Base-by-base conservation (phyloP, 2,888 invertebrate species). In the Ecliptopera silaceata region DNA sequence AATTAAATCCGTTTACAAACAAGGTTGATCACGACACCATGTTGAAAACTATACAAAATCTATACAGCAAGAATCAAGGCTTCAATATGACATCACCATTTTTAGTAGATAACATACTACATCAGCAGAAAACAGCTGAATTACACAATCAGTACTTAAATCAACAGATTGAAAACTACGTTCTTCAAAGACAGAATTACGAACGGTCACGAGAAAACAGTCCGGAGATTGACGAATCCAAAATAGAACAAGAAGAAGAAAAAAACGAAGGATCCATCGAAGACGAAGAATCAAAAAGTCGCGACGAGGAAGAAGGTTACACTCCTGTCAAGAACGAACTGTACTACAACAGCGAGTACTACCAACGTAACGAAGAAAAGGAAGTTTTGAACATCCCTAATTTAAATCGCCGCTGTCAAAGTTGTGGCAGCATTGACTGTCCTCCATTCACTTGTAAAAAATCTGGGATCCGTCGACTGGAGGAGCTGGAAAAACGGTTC, bases 71-170 rank as follows among this genome's bases (percentile, higher is more conserved):
- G 64, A 77, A 77, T 1, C 80, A 77, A 42, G 74, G 91, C 4
- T 87, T 84, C 56, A 92, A 92, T 65, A 92, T 93, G 88, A 89
- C 93, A 22, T 93, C 94, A 0, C 93, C 93, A 0, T 94, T 94
- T 69, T 70, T 93, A 49, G 93, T 94, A 61, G 93, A 94, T 75
- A 93, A 93, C 65, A 92, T 94, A 15, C 75, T 94, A 50, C 93
- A 93, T 61, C 93, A 92, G 66, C 93, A 93, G 66, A 91, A 92
- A 64, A 86, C 79, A 0, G 66, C 59, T 0, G 89, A 82, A 63
- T 88, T 81, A 65, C 92, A 82, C 80, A 92, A 82, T 17, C 86
- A 93, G 64, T 93, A 93, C 60, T 71, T 93, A 12, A 93, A 93
- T 63, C 92, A 93, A 68, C 91, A 91, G 20, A 64, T 91, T 4